Evolutionary conservation across 2,888 invertebrate species (phyloP).

Genomic region (Incurvaria masculella): DNA sequence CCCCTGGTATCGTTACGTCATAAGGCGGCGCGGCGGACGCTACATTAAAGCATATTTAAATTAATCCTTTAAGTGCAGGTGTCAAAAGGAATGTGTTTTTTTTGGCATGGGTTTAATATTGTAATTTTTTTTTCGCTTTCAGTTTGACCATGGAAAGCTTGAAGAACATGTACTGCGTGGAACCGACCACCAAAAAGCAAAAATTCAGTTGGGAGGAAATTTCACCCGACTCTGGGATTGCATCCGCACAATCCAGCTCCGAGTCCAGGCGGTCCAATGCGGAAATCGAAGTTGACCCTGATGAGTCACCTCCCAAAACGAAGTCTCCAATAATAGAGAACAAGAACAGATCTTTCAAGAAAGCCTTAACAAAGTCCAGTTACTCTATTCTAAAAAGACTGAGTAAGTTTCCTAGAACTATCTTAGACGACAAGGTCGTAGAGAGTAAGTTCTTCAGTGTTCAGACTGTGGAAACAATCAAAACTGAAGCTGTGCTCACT

Average conservation of each 20-base stretch:
- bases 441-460: conserved; percentile 57
- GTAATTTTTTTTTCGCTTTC: conserved; percentile 23
- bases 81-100: too few relatives aligned
- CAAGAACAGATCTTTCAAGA: conserved; percentile 37
- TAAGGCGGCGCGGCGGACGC: too few relatives aligned
- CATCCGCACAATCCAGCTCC: conserved; percentile 18
- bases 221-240: conserved; percentile 21
- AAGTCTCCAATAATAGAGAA: conserved; percentile 46
- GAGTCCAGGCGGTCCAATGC: conserved; percentile 2
- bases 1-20: too few relatives aligned
- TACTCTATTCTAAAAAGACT: conserved; percentile 39
- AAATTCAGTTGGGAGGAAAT: conserved; percentile 22
- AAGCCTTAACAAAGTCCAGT: conserved; percentile 28
- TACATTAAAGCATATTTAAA: too few relatives aligned
- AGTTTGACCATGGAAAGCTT: conserved; percentile 44
- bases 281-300: conserved; percentile 6
- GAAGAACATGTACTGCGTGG: conserved; percentile 42
- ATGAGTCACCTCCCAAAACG: conserved; percentile 22
- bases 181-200: conserved; percentile 33
- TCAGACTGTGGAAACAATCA: conserved; percentile 14
- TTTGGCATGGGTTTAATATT: not conserved
- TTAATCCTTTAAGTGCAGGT: too few relatives aligned
- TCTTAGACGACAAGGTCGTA: conserved; percentile 42
- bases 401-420: conserved; percentile 51
- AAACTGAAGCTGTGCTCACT: conserved; percentile 10